Percentiles rank a stretch among this genome's conserved stretches.
phyloP scores from a whole-genome alignment of 2,113 vertebrate species.

The Pollimyrus isidori region DNA sequence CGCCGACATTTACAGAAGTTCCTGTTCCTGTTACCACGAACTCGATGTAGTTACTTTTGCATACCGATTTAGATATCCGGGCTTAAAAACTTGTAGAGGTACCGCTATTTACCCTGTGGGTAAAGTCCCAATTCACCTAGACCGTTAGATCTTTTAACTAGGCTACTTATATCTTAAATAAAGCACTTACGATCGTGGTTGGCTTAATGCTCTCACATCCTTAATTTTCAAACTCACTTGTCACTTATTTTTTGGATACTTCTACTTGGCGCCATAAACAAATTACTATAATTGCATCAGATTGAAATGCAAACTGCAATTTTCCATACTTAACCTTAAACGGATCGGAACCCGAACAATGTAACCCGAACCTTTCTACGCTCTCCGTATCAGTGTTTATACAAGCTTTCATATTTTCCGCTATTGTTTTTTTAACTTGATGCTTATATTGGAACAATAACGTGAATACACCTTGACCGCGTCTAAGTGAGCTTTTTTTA shows the following conservation, averaged over 20 bases:
- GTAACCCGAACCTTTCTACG: not conserved
- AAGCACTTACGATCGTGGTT: not conserved
- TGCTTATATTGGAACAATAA: not conserved
- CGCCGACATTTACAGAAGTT: not conserved
- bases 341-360: not conserved
- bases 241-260: not conserved
- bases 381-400: not conserved
- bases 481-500: not conserved
- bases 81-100: not conserved
- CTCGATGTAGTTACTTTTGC: not conserved
- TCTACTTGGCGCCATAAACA: not conserved
- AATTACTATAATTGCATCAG: not conserved
- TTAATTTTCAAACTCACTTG: not conserved
- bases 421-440: not conserved
- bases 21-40: not conserved
- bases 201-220: not conserved
- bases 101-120: not conserved
- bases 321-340: not conserved
- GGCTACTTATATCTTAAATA: not conserved
- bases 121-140: not conserved
- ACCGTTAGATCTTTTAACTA: not conserved
- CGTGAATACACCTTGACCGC: not conserved
- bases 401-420: not conserved
- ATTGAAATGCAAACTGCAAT: not conserved
- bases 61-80: not conserved